Evolutionary conservation across 1,140 invertebrate species (phyloP).

Genomic region (Anthonomus grandis): DNA sequence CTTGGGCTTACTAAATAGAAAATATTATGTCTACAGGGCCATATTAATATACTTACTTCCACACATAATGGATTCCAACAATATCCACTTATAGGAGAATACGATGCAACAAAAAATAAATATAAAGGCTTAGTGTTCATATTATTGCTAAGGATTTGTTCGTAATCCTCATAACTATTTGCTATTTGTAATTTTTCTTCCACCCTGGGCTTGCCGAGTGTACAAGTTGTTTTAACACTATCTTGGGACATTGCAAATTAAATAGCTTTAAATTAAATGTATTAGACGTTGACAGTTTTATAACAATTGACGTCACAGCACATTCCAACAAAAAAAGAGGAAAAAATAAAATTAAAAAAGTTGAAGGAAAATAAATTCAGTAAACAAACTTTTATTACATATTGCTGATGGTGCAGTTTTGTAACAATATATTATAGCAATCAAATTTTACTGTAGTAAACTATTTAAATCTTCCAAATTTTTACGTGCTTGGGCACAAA

Average conservation of each 20-base stretch:
- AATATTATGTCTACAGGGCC: too few relatives aligned
- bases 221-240: neutral
- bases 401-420: neutral
- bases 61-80: conserved; percentile 1
- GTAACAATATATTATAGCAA: too few relatives aligned
- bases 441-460: too few relatives aligned
- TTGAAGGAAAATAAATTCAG: neutral
- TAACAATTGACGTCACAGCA: too few relatives aligned
- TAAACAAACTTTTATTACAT: neutral
- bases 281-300: too few relatives aligned
- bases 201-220: neutral
- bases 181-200: neutral
- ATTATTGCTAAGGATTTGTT: neutral
- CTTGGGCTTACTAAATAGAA: too few relatives aligned
- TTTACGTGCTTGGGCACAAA: conserved; percentile 52
- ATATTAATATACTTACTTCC: too few relatives aligned
- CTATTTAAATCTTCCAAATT: conserved; percentile 44
- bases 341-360: too few relatives aligned
- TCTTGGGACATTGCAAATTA: neutral
- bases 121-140: neutral
- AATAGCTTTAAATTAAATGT: neutral
- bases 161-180: neutral
- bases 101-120: neutral
- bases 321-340: too few relatives aligned
- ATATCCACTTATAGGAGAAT: neutral